Conservation (phyloP, 37 sponge, comb jelly and placozoan species). For the Mnemiopsis leidyi region DNA sequence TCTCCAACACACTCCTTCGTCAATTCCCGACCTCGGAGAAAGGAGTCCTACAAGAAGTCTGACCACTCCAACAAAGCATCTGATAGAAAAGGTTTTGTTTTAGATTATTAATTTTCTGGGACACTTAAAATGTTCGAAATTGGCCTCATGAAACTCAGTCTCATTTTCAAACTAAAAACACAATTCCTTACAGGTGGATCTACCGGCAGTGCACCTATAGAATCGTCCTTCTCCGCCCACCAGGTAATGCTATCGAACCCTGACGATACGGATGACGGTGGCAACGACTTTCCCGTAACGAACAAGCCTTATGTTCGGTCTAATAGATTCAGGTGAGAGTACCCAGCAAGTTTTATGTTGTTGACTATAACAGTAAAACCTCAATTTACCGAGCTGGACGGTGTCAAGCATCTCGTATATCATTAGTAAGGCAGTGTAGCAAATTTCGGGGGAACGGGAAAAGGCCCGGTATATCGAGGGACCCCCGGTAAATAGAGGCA, state of each 20-base stretch:
- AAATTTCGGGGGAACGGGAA: too few species aligned
- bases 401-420: too few species aligned
- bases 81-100: not conserved
- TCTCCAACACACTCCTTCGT: constrained; percentile 24
- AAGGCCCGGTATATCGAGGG: too few species aligned
- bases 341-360: too few species aligned
- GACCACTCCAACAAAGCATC: not conserved
- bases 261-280: constrained; percentile 32
- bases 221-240: not conserved
- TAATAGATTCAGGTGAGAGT: not conserved
- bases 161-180: too few species aligned
- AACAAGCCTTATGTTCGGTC: not conserved
- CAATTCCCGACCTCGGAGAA: not conserved
- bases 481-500: too few species aligned
- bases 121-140: too few species aligned
- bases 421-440: too few species aligned
- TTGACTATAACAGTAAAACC: too few species aligned
- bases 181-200: not conserved
- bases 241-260: not conserved
- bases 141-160: too few species aligned
- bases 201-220: not conserved
- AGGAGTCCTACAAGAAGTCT: constrained; percentile 24
- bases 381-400: too few species aligned
- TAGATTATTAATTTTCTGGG: too few species aligned
- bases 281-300: not conserved